Evolutionary conservation across 2,888 invertebrate species (phyloP).

Genomic region (Netelia virgata): DNA sequence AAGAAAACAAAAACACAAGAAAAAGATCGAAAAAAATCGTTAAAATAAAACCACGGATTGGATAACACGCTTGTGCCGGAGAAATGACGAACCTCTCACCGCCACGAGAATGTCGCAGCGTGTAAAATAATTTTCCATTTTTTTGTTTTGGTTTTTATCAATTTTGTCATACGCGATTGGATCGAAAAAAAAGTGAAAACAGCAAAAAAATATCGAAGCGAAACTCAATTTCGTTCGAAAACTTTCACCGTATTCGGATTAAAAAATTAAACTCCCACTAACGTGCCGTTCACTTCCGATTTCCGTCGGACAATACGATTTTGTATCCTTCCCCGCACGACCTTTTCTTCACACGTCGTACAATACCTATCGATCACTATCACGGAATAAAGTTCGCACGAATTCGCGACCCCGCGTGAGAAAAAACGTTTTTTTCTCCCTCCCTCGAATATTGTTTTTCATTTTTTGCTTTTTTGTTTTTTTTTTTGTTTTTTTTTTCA

Average conservation of each 20-base stretch:
- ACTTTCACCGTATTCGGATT: no score
- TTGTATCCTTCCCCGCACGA: no score
- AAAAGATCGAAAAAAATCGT: background rate
- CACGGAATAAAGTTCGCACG: conserved; percentile 4
- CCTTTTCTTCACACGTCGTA: no score
- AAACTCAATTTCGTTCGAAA: no score
- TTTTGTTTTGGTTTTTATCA: background rate
- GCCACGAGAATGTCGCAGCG: background rate
- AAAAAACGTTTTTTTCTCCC: conserved; percentile 16
- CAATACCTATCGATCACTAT: background rate
- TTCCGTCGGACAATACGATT: no score
- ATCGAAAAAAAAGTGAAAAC: background rate
- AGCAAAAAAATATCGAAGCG: no score
- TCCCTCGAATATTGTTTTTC: background rate
- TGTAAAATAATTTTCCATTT: background rate
- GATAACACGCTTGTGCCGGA: background rate
- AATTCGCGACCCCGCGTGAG: conserved; percentile 43
- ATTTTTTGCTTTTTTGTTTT: no score
- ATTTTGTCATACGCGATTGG: no score
- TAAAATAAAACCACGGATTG: conserved; percentile 5
- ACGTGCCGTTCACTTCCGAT: no score
- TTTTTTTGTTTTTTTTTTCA: conserved; percentile 19
- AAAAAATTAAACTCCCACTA: no score
- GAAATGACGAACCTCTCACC: background rate
- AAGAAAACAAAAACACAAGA: background rate